These are phyloP conservation scores for Monodelphis domestica DNA, from an alignment of 2,797 vertebrate genomes.

Conservation along the genomic window DNA sequence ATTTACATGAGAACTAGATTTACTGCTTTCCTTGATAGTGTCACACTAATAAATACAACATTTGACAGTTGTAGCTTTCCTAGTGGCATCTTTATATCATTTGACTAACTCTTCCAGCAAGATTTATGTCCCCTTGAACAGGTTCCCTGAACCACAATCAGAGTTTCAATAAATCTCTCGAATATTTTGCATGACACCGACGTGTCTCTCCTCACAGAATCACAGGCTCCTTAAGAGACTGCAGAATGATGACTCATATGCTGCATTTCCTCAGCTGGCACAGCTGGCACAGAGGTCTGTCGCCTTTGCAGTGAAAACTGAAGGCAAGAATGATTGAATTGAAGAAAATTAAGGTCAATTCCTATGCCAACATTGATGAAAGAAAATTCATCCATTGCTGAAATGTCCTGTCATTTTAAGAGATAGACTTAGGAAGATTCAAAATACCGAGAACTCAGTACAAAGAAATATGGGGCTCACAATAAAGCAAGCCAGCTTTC, in stretches of 20 bases:
- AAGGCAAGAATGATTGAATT: background rate
- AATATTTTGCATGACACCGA: constrained; percentile 64
- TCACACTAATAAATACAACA: constrained; percentile 79
- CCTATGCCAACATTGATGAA: constrained; percentile 41
- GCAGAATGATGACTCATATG: constrained; percentile 13
- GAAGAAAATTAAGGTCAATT: constrained; percentile 48
- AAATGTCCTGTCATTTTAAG: background rate
- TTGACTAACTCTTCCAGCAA: constrained; percentile 76
- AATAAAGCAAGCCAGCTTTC: background rate
- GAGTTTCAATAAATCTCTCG: constrained; percentile 76
- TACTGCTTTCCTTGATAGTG: constrained; percentile 70
- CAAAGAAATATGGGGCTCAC: background rate
- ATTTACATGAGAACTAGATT: constrained; percentile 67
- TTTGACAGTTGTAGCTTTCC: constrained; percentile 78
- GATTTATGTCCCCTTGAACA: constrained; percentile 79
- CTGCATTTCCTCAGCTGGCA: constrained; percentile 33
- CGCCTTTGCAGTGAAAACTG: constrained; percentile 22
- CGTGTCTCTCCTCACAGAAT: constrained; percentile 26
- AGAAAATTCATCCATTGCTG: constrained; percentile 38
- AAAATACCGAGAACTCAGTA: background rate
- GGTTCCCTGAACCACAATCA: constrained; percentile 76
- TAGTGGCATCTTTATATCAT: constrained; percentile 79
- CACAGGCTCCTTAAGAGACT: constrained; percentile 41
- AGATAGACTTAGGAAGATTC: background rate
- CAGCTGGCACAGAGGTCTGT: constrained; percentile 59